Percentiles rank a stretch among this genome's conserved stretches.
phyloP scores from a whole-genome alignment of 2,797 vertebrate genomes.

The Labroides dimidiatus region DNA sequence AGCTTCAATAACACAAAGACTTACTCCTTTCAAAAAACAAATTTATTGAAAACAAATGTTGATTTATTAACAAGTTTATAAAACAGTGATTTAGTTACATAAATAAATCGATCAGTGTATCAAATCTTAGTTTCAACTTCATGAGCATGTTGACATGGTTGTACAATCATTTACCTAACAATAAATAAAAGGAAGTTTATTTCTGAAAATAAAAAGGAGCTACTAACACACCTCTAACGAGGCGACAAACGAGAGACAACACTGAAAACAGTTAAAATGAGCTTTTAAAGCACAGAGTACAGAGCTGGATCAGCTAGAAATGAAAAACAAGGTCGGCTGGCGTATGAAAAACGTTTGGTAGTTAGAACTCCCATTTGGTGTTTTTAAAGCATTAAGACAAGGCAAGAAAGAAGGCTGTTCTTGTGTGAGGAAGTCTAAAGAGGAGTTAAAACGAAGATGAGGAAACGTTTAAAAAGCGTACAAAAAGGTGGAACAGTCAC shows the following conservation, averaged over 20 bases:
- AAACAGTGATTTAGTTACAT: slow-evolving; percentile 99
- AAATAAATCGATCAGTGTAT: slow-evolving; percentile 99
- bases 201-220: slow-evolving; percentile 85
- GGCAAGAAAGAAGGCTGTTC: slow-evolving; percentile 98
- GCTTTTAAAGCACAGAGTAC: slow-evolving; percentile 95
- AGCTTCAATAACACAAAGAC: slow-evolving; percentile 16
- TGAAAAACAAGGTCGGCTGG: slow-evolving; percentile 89
- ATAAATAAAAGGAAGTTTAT: slow-evolving; percentile 95
- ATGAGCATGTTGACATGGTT: slow-evolving; percentile 96
- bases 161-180: slow-evolving; percentile 96
- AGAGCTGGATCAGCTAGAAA: slow-evolving; percentile 90
- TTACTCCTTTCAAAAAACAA: slow-evolving; percentile 85
- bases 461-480: slow-evolving; percentile 16
- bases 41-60: slow-evolving; percentile 98
- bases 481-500: slow-evolving; percentile 87
- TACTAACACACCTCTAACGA: slow-evolving; percentile 83
- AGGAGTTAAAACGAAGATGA: slow-evolving; percentile 54
- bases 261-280: slow-evolving; percentile 86
- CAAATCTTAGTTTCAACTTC: slow-evolving; percentile 99
- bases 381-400: slow-evolving; percentile 99
- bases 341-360: slow-evolving; percentile 91
- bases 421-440: slow-evolving; percentile 91
- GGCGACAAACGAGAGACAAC: slow-evolving; percentile 87
- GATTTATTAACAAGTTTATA: slow-evolving; percentile 99
- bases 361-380: slow-evolving; percentile 97